Evolutionary conservation across 2,797 vertebrate species (phyloP).

Genomic region (Cichlasoma orientale): DNA sequence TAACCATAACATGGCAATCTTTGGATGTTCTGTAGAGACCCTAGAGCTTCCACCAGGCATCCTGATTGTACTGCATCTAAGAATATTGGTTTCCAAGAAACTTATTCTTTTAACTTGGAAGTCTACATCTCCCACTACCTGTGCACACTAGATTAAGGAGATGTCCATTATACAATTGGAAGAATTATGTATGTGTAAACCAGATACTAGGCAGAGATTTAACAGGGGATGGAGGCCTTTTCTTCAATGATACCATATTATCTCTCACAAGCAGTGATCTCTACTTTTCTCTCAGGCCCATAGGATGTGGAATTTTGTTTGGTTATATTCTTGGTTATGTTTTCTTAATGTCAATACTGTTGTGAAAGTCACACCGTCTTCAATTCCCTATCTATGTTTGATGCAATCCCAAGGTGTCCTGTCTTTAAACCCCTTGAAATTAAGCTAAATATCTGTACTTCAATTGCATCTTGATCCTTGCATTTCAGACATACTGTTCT

Average conservation of each 20-base stretch:
- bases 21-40: neutral
- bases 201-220: neutral
- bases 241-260: neutral
- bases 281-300: rapidly evolving
- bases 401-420: neutral
- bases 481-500: no score
- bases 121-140: neutral
- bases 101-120: neutral
- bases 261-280: neutral
- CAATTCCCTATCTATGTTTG: neutral
- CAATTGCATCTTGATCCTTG: no score
- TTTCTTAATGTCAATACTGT: neutral
- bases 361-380: neutral
- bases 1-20: neutral
- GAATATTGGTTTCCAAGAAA: neutral
- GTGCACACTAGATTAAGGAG: neutral
- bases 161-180: neutral
- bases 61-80: neutral
- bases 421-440: no score
- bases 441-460: no score
- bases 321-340: neutral
- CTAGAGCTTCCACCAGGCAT: neutral
- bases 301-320: rapidly evolving
- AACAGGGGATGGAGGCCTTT: neutral
- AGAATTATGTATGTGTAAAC: neutral